Evolutionary conservation across 1,140 invertebrate species (phyloP), one percentile per base, ranked within the genome.

Genomic region (Pygmarrhopalites habei): DNA sequence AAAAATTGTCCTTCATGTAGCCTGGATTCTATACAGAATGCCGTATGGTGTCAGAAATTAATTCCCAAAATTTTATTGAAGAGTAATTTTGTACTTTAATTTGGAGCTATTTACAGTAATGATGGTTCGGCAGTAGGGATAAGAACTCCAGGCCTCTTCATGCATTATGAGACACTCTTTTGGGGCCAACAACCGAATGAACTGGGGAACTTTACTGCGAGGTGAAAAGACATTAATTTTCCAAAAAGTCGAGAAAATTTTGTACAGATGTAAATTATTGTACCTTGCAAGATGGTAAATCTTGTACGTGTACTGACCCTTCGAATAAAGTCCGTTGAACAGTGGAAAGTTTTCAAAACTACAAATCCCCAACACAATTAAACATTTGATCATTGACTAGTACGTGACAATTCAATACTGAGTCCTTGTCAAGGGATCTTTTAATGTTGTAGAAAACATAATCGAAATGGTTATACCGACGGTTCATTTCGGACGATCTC

Each of bases 251-350:
- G n/a, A n/a, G n/a, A 61, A n/a, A 12, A 41, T 41, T 41, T n/a
- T 63, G 67, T 58, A n/a, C n/a, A 60, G 51, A 62, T 55, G 60
- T 62, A 30, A 58, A 66, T 52, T 35, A 35, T 15, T 35, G 32
- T n/a, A 81, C 80, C 81, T 94, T 72, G 92, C 90, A 79, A 99
- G 82, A 79, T 99, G 95, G 79, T 99, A 99, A 72, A 99, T 95
- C 82, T 99, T 99, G 78, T 99, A 95, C 66, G 97, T 99, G 81
- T 98, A 99, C 81, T 99, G 97, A 61, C 97, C 97, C 62, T 86
- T 85, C 64, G 82, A 88, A 77, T 89, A 98, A 80, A 88, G 88
- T 69, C 90, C 93, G 73, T 89, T 87, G 41, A 96, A 82, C 51
- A 96, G 79, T 43, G 89, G 92, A 73, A 83, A 82, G 77, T 93